A percentile compares a stretch with the other conserved stretches of the same genome.
Conservation (phyloP, 2,797 vertebrate genomes). For the Malacoctenus gilli region DNA sequence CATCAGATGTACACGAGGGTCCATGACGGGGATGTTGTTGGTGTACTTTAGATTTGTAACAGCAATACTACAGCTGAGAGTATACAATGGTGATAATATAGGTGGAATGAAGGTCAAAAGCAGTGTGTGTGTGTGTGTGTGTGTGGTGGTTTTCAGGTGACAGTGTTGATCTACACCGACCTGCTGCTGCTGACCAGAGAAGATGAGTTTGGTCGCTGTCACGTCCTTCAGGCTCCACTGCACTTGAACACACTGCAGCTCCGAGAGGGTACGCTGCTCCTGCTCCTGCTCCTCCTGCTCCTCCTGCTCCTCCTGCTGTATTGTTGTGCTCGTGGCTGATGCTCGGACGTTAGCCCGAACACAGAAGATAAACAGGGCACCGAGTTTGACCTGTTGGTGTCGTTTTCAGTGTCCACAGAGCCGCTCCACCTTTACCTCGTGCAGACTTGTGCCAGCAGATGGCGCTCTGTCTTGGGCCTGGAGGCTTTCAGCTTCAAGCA, state of each 20-base stretch:
- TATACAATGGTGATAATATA: too few species aligned
- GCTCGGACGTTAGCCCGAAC: too few species aligned
- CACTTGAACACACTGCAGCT: slow-evolving; percentile 86
- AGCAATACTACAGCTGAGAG: too few species aligned
- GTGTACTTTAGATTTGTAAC: too few species aligned
- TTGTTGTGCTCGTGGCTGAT: too few species aligned
- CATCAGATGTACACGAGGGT: too few species aligned
- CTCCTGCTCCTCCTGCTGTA: too few species aligned
- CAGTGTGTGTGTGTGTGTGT: slow-evolving; percentile 13
- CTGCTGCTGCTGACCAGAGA: slow-evolving; percentile 91
- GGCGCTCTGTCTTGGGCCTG: slow-evolving; percentile 49
- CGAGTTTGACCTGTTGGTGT: slow-evolving; percentile 5
- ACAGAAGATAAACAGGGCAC: too few species aligned
- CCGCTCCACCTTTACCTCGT: slow-evolving; percentile 54
- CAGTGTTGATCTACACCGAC: slow-evolving; percentile 90
- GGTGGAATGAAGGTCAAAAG: too few species aligned
- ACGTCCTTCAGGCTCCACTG: slow-evolving; percentile 90
- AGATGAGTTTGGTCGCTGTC: slow-evolving; percentile 86
- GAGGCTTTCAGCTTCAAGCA: slow-evolving; percentile 62
- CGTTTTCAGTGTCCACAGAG: slow-evolving; percentile 28
- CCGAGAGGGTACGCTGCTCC: slow-evolving; percentile 81
- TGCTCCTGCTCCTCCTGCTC: too few species aligned
- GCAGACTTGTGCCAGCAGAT: slow-evolving; percentile 25
- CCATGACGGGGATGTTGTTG: too few species aligned
- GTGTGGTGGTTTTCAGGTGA: slow-evolving; percentile 80